Evolutionary conservation across 2,888 invertebrate genomes (phyloP).

Genomic region (Leptothorax acervorum): DNA sequence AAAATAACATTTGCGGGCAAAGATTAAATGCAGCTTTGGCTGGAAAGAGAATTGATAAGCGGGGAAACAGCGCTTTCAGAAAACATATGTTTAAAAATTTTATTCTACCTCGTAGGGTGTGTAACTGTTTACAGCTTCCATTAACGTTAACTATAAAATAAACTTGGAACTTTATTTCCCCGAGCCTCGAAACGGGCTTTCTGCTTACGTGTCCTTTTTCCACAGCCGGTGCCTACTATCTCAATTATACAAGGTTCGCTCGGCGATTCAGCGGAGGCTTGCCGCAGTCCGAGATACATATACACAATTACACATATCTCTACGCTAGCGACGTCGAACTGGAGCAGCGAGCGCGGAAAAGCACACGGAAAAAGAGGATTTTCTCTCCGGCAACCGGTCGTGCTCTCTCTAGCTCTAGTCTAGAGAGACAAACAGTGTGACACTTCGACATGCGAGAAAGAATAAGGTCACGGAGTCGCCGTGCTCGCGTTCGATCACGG

Average conservation of each 20-base stretch:
- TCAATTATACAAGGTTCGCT: slow-evolving; percentile 26
- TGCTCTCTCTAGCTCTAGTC: slow-evolving; percentile 60
- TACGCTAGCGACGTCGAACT: slow-evolving; percentile 56
- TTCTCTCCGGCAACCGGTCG: slow-evolving; percentile 65
- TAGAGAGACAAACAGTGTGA: slow-evolving; percentile 67
- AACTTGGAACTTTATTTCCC: slow-evolving; percentile 14
- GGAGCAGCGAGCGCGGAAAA: slow-evolving; percentile 60
- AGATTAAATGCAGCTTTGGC: too few species aligned
- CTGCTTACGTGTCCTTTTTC: not conserved
- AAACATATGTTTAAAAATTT: slow-evolving; percentile 13
- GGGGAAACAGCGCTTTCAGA: too few species aligned
- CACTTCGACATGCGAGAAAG: slow-evolving; percentile 66
- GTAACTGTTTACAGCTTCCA: slow-evolving; percentile 12
- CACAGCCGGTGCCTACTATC: not conserved
- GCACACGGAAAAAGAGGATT: slow-evolving; percentile 61
- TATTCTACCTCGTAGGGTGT: not conserved
- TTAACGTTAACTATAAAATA: slow-evolving; percentile 4
- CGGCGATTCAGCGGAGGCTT: not conserved
- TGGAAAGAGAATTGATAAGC: too few species aligned
- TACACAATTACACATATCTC: too few species aligned
- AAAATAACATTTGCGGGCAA: not conserved
- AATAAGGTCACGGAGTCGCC: slow-evolving; percentile 66
- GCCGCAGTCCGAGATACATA: not conserved
- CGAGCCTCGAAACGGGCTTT: not conserved
- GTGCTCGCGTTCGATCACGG: slow-evolving; percentile 62